Base-by-base conservation (phyloP, 2,113 vertebrate genomes). In the Prinia subflava region DNA sequence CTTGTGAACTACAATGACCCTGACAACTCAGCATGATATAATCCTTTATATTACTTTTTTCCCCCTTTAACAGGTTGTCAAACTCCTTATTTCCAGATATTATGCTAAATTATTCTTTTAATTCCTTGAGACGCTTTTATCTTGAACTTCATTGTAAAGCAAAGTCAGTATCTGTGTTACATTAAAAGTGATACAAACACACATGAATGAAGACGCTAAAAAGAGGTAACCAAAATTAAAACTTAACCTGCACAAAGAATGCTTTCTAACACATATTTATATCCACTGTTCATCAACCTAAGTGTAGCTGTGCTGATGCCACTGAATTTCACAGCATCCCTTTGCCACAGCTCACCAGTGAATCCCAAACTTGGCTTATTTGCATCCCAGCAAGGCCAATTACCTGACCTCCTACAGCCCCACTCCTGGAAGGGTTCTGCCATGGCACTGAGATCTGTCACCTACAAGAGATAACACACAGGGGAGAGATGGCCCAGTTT, bases 41-140 rank as follows among this genome's bases (percentile, higher is more conserved):
- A 92, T 87, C 46, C 30, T 57, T 67, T 30, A 37, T 83, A 85
- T 87, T 52, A 87, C 39, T 64, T 84, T 57, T 60, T 60, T 64
- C 70, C 56, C 44, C 28, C 44, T 41, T 77, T 69, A 77, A 86
- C 44, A 60, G 55, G 86, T 35, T 89, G 81, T 57, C 55, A 42
- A 49, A 67, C 60, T 87, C 39, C 68, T 87, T 93, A 76, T 94
- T 97, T 89, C 89, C 49, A 93, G 67, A 75, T 90, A 95, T 74
- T 62, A 93, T 49, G 56, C 86, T 94, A 65, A 83, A 95, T 73
- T 88, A 44, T 62, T 70, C 27, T 76, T 91, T 91, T 83, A 80
- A 81, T 92, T 94, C 83, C 71, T 94, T 88, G 39, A 90, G 89
- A 77, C 57, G 33, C 17, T 93, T 88, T 56, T 52, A 79, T 83